phyloP scores from a whole-genome alignment of 2,113 vertebrate species.

The Lophochroa leadbeateri region DNA sequence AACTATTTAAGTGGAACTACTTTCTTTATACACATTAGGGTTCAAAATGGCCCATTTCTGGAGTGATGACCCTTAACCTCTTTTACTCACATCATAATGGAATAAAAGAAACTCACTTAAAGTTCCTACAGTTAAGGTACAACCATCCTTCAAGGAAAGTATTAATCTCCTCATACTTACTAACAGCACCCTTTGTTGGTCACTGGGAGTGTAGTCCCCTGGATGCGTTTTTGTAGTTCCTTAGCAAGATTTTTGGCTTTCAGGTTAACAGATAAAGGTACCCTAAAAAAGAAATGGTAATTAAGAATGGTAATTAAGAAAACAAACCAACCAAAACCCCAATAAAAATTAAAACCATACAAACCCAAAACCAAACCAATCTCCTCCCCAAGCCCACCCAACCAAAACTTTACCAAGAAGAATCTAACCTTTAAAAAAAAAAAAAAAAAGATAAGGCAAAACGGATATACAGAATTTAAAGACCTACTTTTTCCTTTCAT shows the following conservation, averaged over 20 bases:
- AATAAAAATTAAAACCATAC: neutral
- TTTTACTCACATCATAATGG: neutral
- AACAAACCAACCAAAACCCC: neutral
- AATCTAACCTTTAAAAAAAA: neutral
- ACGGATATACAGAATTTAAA: neutral
- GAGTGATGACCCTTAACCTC: neutral
- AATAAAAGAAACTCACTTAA: neutral
- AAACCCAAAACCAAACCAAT: neutral
- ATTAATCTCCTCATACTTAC: constrained; percentile 69
- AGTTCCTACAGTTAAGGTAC: neutral
- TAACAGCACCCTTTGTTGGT: constrained; percentile 87
- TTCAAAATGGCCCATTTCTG: neutral
- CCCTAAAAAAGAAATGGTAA: constrained; percentile 55
- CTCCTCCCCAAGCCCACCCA: no score
- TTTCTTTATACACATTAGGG: neutral
- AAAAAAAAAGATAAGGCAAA: neutral
- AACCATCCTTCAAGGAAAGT: neutral
- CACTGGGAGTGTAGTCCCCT: constrained; percentile 79
- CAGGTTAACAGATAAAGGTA: constrained; percentile 82
- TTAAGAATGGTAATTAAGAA: neutral
- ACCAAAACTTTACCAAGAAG: neutral
- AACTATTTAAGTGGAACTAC: neutral
- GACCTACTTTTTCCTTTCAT: constrained; percentile 83
- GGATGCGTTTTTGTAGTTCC: constrained; percentile 77
- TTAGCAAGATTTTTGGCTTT: constrained; percentile 78